Evolutionary conservation across 2,113 vertebrate species (phyloP).

Genomic region (human): DNA sequence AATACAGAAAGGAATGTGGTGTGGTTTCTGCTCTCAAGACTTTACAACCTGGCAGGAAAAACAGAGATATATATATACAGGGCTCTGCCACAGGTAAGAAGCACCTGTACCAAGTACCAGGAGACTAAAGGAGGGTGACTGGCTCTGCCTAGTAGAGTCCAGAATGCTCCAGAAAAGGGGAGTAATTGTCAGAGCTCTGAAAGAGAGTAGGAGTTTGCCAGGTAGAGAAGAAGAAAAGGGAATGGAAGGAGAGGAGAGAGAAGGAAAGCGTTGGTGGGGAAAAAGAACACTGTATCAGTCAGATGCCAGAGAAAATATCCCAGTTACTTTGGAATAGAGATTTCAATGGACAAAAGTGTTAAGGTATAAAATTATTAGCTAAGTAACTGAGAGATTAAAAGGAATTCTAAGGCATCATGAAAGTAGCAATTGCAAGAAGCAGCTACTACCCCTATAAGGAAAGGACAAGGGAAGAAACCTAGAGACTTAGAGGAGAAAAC

Average conservation of each 20-base stretch:
- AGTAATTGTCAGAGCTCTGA: neutral
- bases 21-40: neutral
- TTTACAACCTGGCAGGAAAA: neutral
- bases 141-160: neutral
- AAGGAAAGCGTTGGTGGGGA: neutral
- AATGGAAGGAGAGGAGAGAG: neutral
- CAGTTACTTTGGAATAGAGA: neutral
- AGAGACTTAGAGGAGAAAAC: neutral
- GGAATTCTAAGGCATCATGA: neutral
- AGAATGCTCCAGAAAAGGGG: neutral
- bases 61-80: rapidly evolving
- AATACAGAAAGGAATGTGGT: neutral
- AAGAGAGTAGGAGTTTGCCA: neutral
- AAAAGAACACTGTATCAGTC: neutral
- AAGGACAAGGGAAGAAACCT: neutral
- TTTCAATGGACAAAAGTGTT: neutral
- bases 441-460: neutral
- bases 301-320: neutral
- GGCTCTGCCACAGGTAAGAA: neutral
- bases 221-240: neutral
- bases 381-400: neutral
- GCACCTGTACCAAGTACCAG: neutral
- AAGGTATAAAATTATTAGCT: neutral
- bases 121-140: neutral
- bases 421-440: neutral